Evolutionary conservation across 1,140 invertebrate species (phyloP).

Genomic region (Drosophila littoralis): DNA sequence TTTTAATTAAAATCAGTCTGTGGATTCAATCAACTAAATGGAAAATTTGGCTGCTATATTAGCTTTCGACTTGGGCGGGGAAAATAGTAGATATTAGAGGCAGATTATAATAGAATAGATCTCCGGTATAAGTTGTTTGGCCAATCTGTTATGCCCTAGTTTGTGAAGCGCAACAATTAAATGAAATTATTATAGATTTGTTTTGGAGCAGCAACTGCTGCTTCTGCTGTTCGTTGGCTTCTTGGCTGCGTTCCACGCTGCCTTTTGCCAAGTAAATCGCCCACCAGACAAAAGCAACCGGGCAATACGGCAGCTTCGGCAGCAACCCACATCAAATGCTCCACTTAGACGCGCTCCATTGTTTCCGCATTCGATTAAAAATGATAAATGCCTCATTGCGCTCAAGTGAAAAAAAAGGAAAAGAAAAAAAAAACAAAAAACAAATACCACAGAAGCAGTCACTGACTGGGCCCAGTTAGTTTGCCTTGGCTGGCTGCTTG

Average conservation of each 20-base stretch:
- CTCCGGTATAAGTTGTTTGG: slow-evolving; percentile 5
- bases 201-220: slow-evolving; percentile 60
- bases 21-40: not conserved
- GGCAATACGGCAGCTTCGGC: not conserved
- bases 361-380: slow-evolving; percentile 83
- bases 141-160: slow-evolving; percentile 5
- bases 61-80: not conserved
- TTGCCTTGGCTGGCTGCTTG: slow-evolving; percentile 6
- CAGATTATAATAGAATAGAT: not conserved
- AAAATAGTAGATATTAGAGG: not conserved
- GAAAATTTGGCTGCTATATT: not conserved
- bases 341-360: slow-evolving; percentile 80
- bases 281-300: slow-evolving; percentile 40
- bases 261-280: slow-evolving; percentile 51
- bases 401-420: slow-evolving; percentile 64
- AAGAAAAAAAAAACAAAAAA: slow-evolving; percentile 19
- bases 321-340: slow-evolving; percentile 64
- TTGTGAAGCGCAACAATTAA: slow-evolving; percentile 67
- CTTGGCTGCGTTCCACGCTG: slow-evolving; percentile 36
- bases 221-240: slow-evolving; percentile 60
- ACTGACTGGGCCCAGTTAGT: slow-evolving; percentile 27
- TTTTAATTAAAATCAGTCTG: slow-evolving; percentile 9
- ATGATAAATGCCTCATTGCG: slow-evolving; percentile 77
- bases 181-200: slow-evolving; percentile 80
- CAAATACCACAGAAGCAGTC: slow-evolving; percentile 16